phyloP scores from a whole-genome alignment of 2,113 vertebrate genomes.

The Lipotes vexillifer region DNA sequence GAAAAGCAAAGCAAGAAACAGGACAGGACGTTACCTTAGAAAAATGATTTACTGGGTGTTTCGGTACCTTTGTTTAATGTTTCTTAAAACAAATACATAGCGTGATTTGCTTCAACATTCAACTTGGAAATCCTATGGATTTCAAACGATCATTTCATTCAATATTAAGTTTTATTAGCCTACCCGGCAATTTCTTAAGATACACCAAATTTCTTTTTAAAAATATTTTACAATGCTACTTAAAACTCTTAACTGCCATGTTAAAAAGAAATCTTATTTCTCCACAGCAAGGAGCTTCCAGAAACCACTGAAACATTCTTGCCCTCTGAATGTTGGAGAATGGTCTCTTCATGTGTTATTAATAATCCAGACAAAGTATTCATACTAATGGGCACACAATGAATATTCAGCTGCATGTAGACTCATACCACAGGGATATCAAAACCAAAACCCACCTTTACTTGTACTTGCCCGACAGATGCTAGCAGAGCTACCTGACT shows the following conservation, averaged over 20 bases:
- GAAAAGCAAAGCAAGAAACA: slow-evolving; percentile 5
- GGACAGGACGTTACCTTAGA: background rate
- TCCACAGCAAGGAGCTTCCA: slow-evolving; percentile 39
- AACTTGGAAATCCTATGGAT: slow-evolving; percentile 49
- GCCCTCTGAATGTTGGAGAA: slow-evolving; percentile 74
- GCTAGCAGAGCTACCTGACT: slow-evolving; percentile 1
- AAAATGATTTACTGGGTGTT: slow-evolving; percentile 20
- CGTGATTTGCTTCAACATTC: slow-evolving; percentile 32
- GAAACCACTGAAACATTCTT: slow-evolving; percentile 70
- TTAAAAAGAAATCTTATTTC: slow-evolving; percentile 52
- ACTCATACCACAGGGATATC: slow-evolving; percentile 51
- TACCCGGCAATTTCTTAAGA: slow-evolving; percentile 50
- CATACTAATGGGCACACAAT: slow-evolving; percentile 73
- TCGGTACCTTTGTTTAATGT: slow-evolving; percentile 32
- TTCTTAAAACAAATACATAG: slow-evolving; percentile 46
- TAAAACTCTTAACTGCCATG: slow-evolving; percentile 35
- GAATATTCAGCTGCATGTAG: slow-evolving; percentile 75
- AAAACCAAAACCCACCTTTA: slow-evolving; percentile 53
- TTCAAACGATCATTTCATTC: slow-evolving; percentile 60
- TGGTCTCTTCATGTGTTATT: slow-evolving; percentile 75
- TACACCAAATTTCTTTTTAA: background rate
- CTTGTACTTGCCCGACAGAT: slow-evolving; percentile 34
- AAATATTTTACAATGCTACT: slow-evolving; percentile 52
- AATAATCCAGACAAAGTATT: slow-evolving; percentile 76
- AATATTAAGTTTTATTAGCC: slow-evolving; percentile 52